phyloP scores from a whole-genome alignment of 2,888 invertebrate genomes.

The Chloroclysta siterata region DNA sequence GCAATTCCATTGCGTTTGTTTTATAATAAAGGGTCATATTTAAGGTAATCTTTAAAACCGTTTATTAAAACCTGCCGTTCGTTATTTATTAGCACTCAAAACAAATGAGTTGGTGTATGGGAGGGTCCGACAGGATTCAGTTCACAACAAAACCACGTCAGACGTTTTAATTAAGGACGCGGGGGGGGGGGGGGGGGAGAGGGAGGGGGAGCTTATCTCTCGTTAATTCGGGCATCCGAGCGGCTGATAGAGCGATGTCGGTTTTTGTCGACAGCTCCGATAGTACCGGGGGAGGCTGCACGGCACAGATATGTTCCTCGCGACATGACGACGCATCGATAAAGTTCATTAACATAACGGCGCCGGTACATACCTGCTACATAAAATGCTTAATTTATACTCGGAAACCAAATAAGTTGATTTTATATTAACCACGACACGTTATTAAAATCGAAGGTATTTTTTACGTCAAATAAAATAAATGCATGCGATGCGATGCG shows the following conservation, averaged over 20 bases:
- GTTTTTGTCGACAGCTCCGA: slow-evolving; percentile 2
- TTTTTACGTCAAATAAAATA: slow-evolving; percentile 14
- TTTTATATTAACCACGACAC: neutral
- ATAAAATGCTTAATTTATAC: neutral
- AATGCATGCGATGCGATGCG: slow-evolving; percentile 15
- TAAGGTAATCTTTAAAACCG: too few relatives aligned
- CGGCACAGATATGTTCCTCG: too few relatives aligned
- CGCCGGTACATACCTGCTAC: too few relatives aligned
- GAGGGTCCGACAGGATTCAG: slow-evolving; percentile 8
- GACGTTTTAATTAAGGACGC: slow-evolving; percentile 61
- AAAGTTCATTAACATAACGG: slow-evolving; percentile 1
- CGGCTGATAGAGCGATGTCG: slow-evolving; percentile 10
- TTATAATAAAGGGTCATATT: too few relatives aligned
- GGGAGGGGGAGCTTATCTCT: slow-evolving; percentile 51
- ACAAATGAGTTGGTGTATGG: neutral
- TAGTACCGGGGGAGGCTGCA: neutral
- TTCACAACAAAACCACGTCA: slow-evolving; percentile 40
- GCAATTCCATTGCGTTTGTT: too few relatives aligned
- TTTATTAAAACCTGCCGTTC: too few relatives aligned
- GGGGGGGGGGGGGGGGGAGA: slow-evolving; percentile 39
- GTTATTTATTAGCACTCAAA: too few relatives aligned
- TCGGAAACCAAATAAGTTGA: too few relatives aligned
- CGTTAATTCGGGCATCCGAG: slow-evolving; percentile 9
- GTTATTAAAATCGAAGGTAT: slow-evolving; percentile 4
- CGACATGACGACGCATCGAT: neutral